These are phyloP conservation scores for Cettia cetti DNA, from an alignment of 2,113 vertebrate genomes.

Conservation along the genomic window DNA sequence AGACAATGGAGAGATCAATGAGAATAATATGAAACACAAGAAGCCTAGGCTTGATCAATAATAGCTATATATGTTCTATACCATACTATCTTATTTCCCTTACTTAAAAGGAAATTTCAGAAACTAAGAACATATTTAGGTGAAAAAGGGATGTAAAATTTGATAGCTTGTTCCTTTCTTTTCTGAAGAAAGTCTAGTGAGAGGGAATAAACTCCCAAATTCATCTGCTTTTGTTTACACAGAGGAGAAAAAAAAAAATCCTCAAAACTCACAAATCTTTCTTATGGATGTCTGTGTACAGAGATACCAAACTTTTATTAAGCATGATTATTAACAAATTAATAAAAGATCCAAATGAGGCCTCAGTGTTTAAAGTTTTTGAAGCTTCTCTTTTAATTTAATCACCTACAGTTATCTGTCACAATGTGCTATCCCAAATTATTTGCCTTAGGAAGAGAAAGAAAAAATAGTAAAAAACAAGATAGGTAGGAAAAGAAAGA, in stretches of 20 bases:
- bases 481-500: rapidly evolving
- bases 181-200: not conserved
- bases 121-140: not conserved
- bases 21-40: not conserved
- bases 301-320: not conserved
- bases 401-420: not conserved
- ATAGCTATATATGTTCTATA: not conserved
- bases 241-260: not conserved
- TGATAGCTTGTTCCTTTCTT: not conserved
- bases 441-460: not conserved
- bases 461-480: not conserved
- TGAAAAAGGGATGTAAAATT: not conserved
- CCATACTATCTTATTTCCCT: not conserved
- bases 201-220: not conserved
- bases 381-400: not conserved
- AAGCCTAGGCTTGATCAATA: not conserved
- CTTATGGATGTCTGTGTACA: not conserved
- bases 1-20: not conserved
- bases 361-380: not conserved
- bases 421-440: not conserved
- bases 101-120: not conserved
- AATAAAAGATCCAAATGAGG: not conserved
- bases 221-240: not conserved
- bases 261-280: not conserved
- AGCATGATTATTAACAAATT: not conserved